Conservation (phyloP, 2,888 invertebrate genomes). For the Lypha dubia region DNA sequence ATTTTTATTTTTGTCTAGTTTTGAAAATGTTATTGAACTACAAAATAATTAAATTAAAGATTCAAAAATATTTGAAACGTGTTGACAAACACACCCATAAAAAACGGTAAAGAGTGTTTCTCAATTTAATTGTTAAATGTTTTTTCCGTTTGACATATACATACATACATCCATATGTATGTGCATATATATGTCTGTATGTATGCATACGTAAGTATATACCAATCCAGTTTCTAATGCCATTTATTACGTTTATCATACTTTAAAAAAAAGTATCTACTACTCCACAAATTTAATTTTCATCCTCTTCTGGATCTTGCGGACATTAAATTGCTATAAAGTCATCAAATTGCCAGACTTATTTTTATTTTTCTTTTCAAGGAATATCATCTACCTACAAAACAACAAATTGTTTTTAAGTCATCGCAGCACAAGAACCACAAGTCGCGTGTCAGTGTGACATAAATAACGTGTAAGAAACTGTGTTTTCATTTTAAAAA, state of each 20-base stretch:
- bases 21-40: too few species aligned
- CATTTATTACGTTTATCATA: slow-evolving; percentile 16
- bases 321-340: slow-evolving; percentile 42
- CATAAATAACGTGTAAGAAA: slow-evolving; percentile 55
- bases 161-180: neutral
- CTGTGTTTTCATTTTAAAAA: slow-evolving; percentile 35
- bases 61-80: too few species aligned
- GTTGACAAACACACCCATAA: neutral
- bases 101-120: slow-evolving; percentile 33
- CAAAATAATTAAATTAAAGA: too few species aligned
- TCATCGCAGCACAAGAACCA: slow-evolving; percentile 1
- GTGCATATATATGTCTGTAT: neutral
- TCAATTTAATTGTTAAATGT: slow-evolving; percentile 54
- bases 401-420: slow-evolving; percentile 12
- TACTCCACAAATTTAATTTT: neutral
- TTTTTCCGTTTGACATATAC: neutral
- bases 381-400: too few species aligned
- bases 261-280: neutral
- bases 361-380: neutral
- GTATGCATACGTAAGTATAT: too few species aligned
- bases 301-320: slow-evolving; percentile 11
- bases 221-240: neutral
- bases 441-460: slow-evolving; percentile 58
- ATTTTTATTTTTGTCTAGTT: too few species aligned
- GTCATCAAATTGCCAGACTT: slow-evolving; percentile 58